phyloP scores from a whole-genome alignment of 2,113 vertebrate genomes.

The Osmerus eperlanus region DNA sequence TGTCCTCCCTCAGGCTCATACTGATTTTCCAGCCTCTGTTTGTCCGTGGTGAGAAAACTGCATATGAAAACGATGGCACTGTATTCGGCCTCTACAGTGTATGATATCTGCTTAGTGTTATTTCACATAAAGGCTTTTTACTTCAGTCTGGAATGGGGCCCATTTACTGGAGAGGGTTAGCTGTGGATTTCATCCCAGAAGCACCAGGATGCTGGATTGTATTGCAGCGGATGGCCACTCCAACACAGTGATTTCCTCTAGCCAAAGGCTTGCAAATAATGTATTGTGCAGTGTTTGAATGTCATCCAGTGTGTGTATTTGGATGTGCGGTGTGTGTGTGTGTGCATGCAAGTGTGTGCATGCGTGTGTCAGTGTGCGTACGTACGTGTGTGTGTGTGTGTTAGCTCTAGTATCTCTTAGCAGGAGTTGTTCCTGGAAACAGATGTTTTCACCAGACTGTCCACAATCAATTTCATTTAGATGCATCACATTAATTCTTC shows the following conservation, averaged over 20 bases:
- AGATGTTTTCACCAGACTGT: neutral
- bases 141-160: too few relatives aligned
- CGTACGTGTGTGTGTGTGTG: neutral
- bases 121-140: too few relatives aligned
- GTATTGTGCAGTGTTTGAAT: conserved; percentile 21
- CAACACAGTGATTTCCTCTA: conserved; percentile 34
- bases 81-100: too few relatives aligned
- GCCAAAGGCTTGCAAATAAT: conserved; percentile 10
- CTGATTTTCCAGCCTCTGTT: neutral
- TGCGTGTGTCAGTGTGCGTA: neutral
- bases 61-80: too few relatives aligned
- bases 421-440: neutral
- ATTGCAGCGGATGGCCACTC: too few relatives aligned
- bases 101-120: too few relatives aligned
- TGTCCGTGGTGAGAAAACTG: neutral
- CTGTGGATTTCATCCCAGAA: too few relatives aligned
- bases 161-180: too few relatives aligned
- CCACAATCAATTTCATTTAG: neutral
- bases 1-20: conserved; percentile 5
- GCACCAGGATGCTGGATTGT: too few relatives aligned
- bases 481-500: neutral
- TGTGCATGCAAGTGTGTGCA: neutral
- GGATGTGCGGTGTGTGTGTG: conserved; percentile 1
- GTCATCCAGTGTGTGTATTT: neutral
- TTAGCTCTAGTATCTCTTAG: neutral